phyloP scores from a whole-genome alignment of 2,888 invertebrate genomes.

The Drosophila tanythrix region DNA sequence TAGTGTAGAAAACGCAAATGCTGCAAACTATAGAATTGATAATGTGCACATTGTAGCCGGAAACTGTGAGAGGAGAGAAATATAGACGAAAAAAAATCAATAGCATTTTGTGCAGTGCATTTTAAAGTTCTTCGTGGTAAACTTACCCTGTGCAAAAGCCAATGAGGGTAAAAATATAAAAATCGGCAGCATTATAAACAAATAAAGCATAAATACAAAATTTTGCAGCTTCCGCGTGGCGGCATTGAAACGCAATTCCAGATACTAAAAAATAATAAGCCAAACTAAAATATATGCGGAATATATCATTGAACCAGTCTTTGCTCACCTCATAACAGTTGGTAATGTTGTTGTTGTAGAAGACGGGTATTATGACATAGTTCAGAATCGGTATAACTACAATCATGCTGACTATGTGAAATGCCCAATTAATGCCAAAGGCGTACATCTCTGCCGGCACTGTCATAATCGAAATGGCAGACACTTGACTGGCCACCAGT shows the following conservation, averaged over 20 bases:
- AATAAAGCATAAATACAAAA: conserved; percentile 69
- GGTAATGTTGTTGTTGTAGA: conserved; percentile 85
- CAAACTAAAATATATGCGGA: not conserved
- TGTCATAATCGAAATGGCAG: conserved; percentile 86
- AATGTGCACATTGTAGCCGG: conserved; percentile 86
- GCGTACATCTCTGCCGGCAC: conserved; percentile 86
- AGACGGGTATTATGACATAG: conserved; percentile 85
- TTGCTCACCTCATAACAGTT: conserved; percentile 85
- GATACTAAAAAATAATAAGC: conserved; percentile 69
- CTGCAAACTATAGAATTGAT: conserved; percentile 86
- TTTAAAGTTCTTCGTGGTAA: not conserved
- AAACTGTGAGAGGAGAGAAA: conserved; percentile 83
- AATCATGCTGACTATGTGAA: conserved; percentile 84
- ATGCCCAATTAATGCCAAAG: conserved; percentile 85
- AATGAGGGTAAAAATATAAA: conserved; percentile 82
- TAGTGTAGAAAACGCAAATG: conserved; percentile 87
- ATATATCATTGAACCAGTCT: not conserved
- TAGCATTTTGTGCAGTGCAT: not conserved
- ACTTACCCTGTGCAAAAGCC: conserved; percentile 83
- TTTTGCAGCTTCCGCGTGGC: conserved; percentile 79
- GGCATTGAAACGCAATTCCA: conserved; percentile 81
- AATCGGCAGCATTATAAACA: conserved; percentile 81
- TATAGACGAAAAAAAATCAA: not conserved
- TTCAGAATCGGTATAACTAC: conserved; percentile 80
- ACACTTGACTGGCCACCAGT: conserved; percentile 87